Evolutionary conservation across 1,140 invertebrate genomes (phyloP), one percentile per base, ranked within the genome.

Genomic region (Dreissena polymorpha): DNA sequence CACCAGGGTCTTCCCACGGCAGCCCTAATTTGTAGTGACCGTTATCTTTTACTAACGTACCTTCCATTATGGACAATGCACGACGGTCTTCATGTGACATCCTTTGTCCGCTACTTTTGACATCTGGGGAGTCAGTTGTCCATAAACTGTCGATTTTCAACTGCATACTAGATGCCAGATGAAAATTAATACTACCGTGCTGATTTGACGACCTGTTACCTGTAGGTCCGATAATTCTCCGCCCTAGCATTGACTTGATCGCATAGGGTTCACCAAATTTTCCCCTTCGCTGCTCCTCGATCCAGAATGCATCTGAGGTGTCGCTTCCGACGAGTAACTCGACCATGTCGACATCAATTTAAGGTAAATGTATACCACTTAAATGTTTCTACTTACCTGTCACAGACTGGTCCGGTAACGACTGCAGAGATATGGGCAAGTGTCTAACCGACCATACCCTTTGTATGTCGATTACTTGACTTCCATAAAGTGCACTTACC

Each of bases 61-160:
- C 23, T 25, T 73, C 23, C 71, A 73, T 73, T 18, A 55, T 21
- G 25, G 14, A 21, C n/a, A 73, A 25, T 21, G 53, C 50, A 23
- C n/a, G 50, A n/a, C 14, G 2, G 49, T 73, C 51, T 53, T 73
- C 71, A 0, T 53, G 50, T 21, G 71, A 73, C 50, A 73, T 60
- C 1, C 53, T 23, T n/a, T 14, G 6, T 0, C 29, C 27, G 39
- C 27, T 39, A 55, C 39, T 39, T 8, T 39, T 39, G 39, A 25
- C 23, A 5, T 69, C 67, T 18, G 29, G 29, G 14, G 29, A 69
- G 27, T 69, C 67, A 12, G 67, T 49, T 16, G 67, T 69, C 67
- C 67, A 69, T 49, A 69, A 49, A 69, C 67, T 18, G 16, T 69
- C 23, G 10, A 69, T 29, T 39, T 69, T 21, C 50, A 49, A 49